phyloP scores from a whole-genome alignment of 2,113 vertebrate species.

The Erythrocebus patas region DNA sequence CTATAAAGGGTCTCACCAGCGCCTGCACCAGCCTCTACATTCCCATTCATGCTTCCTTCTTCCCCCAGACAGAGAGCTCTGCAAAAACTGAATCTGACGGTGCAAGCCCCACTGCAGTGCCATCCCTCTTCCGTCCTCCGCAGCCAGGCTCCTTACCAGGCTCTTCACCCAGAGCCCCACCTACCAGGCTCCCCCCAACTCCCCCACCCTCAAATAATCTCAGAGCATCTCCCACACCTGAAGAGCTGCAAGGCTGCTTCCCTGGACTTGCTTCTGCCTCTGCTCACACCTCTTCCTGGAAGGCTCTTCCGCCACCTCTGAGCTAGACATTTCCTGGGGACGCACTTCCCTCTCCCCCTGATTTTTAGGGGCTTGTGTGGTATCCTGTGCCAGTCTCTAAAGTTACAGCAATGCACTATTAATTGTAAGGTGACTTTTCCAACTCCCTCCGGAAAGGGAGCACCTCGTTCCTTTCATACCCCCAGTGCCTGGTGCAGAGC shows the following conservation, averaged over 20 bases:
- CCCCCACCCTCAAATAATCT: neutral
- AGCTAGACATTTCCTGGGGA: too few relatives aligned
- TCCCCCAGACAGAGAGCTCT: accelerated
- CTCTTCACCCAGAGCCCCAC: too few relatives aligned
- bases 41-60: neutral
- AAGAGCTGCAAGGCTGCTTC: neutral
- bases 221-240: accelerated
- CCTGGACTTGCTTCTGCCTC: neutral
- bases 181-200: neutral
- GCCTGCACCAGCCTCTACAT: neutral
- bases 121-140: neutral
- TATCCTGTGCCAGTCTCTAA: neutral
- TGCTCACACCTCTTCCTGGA: neutral
- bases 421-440: neutral
- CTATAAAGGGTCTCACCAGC: neutral
- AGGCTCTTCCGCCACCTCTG: neutral
- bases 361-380: neutral
- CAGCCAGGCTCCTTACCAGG: neutral
- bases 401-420: accelerated
- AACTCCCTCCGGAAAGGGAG: neutral
- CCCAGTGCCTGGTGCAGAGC: too few relatives aligned
- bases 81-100: too few relatives aligned
- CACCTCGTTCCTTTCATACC: accelerated
- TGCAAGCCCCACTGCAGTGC: neutral
- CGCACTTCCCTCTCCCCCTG: accelerated